Evolutionary conservation across 2,797 vertebrate genomes (phyloP).

Genomic region (Sparidentex hasta): DNA sequence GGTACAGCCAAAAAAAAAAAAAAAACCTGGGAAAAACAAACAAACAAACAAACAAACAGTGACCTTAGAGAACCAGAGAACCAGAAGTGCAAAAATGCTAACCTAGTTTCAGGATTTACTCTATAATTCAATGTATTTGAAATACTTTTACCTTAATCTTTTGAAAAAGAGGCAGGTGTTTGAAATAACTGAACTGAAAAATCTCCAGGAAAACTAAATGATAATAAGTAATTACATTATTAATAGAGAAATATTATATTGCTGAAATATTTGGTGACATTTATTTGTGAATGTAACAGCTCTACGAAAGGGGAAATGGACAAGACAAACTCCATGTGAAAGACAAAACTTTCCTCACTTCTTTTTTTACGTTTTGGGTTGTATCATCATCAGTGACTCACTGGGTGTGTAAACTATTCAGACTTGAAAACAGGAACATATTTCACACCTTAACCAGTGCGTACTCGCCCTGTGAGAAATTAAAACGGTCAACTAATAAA

Average conservation of each 20-base stretch:
- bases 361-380: not conserved
- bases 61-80: too few species aligned
- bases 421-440: constrained; percentile 1
- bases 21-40: too few species aligned
- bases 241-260: not conserved
- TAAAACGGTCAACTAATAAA: not conserved
- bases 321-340: not conserved
- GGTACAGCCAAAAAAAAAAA: too few species aligned
- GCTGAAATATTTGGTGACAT: not conserved
- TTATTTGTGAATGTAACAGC: not conserved
- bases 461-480: not conserved
- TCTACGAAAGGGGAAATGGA: not conserved
- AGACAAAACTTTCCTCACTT: not conserved
- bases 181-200: not conserved
- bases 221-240: not conserved
- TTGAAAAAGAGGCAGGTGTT: not conserved
- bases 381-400: not conserved
- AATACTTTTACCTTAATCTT: not conserved
- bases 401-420: not conserved
- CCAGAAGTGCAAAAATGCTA: too few species aligned
- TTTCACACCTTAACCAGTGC: not conserved
- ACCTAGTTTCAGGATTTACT: too few species aligned
- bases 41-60: too few species aligned
- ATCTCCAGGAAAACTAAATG: not conserved
- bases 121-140: not conserved